A percentile compares a stretch with the other conserved stretches of the same genome.
Evolutionary conservation across 2,797 vertebrate species (phyloP).

Genomic region (Acanthurus lineatus): DNA sequence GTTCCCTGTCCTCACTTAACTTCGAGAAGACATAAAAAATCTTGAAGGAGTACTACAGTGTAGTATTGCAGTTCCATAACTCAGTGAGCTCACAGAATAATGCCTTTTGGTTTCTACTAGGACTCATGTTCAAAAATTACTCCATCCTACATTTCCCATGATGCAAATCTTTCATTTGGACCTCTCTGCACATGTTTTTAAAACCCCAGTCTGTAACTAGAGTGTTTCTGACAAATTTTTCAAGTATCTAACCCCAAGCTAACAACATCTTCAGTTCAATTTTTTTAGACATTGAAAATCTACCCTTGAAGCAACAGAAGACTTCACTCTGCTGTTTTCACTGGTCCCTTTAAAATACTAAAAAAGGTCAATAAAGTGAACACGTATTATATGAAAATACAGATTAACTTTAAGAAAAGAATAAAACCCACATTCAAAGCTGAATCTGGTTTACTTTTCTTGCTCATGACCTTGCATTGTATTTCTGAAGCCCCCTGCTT

Average conservation of each 20-base stretch:
- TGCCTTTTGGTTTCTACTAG: not conserved
- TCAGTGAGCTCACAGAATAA: not conserved
- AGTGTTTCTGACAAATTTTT: no score
- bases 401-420: constrained; percentile 2
- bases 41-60: not conserved
- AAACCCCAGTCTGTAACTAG: not conserved
- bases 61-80: not conserved
- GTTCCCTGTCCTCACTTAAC: not conserved
- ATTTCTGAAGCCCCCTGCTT: not conserved
- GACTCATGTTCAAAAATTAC: not conserved
- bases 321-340: not conserved
- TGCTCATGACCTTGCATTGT: not conserved
- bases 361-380: not conserved
- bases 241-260: not conserved
- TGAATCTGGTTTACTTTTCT: not conserved
- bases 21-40: not conserved
- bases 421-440: not conserved
- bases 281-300: not conserved
- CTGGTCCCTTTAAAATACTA: not conserved
- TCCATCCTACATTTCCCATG: not conserved
- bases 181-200: not conserved
- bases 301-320: not conserved
- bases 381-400: not conserved
- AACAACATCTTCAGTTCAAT: not conserved
- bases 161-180: not conserved